phyloP scores from a whole-genome alignment of 2,113 vertebrate species.

The Psammodynastes pulverulentus region DNA sequence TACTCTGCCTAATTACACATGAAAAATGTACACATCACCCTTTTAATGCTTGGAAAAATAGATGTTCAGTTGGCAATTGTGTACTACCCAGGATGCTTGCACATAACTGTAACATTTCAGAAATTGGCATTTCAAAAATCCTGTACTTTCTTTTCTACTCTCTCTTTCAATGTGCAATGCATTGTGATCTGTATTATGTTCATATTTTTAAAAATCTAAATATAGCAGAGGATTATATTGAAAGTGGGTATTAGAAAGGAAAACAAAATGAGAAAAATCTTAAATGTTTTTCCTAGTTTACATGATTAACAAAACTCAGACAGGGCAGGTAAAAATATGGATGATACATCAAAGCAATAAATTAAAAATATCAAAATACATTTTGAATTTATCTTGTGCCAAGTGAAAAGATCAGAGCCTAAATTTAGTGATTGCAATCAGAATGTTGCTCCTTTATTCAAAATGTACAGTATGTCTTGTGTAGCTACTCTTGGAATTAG shows the following conservation, averaged over 20 bases:
- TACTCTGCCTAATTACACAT: constrained; percentile 86
- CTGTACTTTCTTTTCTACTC: not conserved
- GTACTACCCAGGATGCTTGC: constrained; percentile 39
- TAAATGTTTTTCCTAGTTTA: constrained; percentile 10
- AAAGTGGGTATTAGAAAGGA: constrained; percentile 27
- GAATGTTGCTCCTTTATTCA: not conserved
- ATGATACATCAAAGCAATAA: not conserved
- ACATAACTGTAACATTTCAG: constrained; percentile 24
- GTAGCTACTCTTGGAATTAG: not conserved
- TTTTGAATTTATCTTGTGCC: not conserved
- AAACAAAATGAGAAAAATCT: constrained; percentile 33
- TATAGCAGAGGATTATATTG: constrained; percentile 24
- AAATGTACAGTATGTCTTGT: not conserved
- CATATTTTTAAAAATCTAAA: constrained; percentile 50
- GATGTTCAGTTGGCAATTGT: constrained; percentile 63
- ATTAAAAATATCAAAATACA: not conserved
- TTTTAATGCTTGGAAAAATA: constrained; percentile 71
- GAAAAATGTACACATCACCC: constrained; percentile 78
- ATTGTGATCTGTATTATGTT: constrained; percentile 12
- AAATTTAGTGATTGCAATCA: not conserved
- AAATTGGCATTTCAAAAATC: constrained; percentile 55
- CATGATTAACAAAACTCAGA: not conserved
- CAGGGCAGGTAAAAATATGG: not conserved
- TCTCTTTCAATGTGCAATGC: not conserved
- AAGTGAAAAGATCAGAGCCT: not conserved